Evolutionary conservation across 2,113 vertebrate genomes (phyloP), one percentile per base, ranked within the genome.

Genomic region (Calidris pugnax): DNA sequence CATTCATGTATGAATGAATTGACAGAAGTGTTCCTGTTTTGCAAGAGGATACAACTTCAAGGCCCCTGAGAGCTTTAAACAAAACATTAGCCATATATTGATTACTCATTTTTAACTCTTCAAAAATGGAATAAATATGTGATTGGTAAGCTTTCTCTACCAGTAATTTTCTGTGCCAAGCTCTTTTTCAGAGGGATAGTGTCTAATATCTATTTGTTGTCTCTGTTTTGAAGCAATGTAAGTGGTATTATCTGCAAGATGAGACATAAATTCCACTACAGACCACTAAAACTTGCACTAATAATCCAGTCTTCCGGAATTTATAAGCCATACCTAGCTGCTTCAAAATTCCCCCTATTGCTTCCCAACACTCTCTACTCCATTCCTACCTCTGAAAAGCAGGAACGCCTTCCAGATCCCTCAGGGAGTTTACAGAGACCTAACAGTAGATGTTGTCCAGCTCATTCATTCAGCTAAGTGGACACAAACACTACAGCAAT

Each of bases 1-100:
- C 19, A 47, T 47, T 47, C 45, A 47, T 47, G 45, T 47, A 67
- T 0, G 0, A 82, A 60, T 19, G 3, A 82, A 71, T 1, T 41
- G 50, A 47, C 24, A 82, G 11, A 71, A 53, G 5, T 33, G 22
- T 20, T 89, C 20, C 24, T 43, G 19, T 56, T 67, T 60, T 66
- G 39, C 56, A 78, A 60, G 6, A 69, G 4, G 26, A 62, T 41
- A 30, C 8, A 69, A 60, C 6, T 53, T 28, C 53, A 64, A 14
- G 30, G 30, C 7, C 10, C 4, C 24, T 22, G 8, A 67, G 23
- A 92, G 23, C 21, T 82, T 75, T 67, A 39, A 39, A 62, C 32
- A 87, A 93, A 91, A 76, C 7, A 30, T 0, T 68, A 87, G 37
- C 12, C 48, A 83, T 37, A 60, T 35, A 60, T 72, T 66, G 10